These are phyloP conservation scores for Orchesella cincta DNA, from an alignment of 1,140 invertebrate genomes.

Conservation along the genomic window DNA sequence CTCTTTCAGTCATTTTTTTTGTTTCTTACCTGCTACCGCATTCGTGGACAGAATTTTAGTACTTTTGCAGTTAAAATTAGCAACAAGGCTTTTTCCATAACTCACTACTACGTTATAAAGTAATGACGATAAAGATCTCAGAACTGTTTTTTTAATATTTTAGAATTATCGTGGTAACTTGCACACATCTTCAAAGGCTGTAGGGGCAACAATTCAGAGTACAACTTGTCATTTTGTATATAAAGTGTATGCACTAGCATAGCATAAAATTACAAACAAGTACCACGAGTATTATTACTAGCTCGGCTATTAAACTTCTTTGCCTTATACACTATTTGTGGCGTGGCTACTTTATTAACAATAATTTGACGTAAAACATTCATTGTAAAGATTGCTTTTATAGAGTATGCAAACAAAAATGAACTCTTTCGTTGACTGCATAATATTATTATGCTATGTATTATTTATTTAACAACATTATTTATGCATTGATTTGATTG, in stretches of 20 bases:
- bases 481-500: constrained; percentile 27
- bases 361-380: no score
- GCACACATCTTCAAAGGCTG: neutral
- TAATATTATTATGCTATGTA: neutral
- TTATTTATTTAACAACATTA: neutral
- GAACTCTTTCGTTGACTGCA: neutral
- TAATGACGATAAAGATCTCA: no score
- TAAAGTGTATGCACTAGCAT: no score
- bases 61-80: neutral
- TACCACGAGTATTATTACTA: no score
- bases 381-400: no score
- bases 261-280: no score
- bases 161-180: neutral
- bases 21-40: neutral
- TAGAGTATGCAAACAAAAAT: neutral
- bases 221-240: no score
- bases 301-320: no score
- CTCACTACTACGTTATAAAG: no score
- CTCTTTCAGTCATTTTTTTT: neutral
- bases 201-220: neutral
- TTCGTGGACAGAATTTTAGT: neutral
- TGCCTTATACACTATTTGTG: no score
- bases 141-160: no score
- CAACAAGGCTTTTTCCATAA: neutral
- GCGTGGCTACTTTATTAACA: no score